phyloP scores from a whole-genome alignment of 2,113 vertebrate genomes.

The Numenius arquata region DNA sequence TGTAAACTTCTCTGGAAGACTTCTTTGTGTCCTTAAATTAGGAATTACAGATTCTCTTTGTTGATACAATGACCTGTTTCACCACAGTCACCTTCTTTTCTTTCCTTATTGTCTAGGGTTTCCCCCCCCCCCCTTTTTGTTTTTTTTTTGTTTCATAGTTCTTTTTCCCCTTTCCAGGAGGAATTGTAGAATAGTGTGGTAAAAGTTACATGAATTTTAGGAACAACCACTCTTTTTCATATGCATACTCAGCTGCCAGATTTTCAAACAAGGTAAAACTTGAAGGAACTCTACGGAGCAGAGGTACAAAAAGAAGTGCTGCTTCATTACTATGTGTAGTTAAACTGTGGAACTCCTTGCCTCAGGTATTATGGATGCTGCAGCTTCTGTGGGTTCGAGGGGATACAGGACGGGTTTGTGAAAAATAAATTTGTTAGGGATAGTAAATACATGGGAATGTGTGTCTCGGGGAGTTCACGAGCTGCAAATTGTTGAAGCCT shows the following conservation, averaged over 20 bases:
- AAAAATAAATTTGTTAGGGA: not conserved
- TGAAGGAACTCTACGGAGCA: not conserved
- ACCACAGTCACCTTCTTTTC: not conserved
- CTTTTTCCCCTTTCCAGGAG: not conserved
- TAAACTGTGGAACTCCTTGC: not conserved
- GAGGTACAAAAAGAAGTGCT: not conserved
- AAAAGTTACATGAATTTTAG: not conserved
- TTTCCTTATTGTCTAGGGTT: not conserved
- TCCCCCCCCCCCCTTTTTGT: no score
- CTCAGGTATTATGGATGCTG: not conserved
- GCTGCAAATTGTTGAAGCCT: not conserved
- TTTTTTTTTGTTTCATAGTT: not conserved
- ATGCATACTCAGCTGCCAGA: not conserved
- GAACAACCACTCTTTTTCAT: not conserved
- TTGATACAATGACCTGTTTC: not conserved
- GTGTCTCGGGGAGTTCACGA: not conserved
- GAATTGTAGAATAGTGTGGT: not conserved
- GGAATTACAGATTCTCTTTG: not conserved
- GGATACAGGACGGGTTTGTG: not conserved
- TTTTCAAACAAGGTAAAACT: not conserved
- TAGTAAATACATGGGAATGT: not conserved
- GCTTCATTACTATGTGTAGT: not conserved
- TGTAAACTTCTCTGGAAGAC: not conserved
- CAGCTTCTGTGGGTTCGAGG: not conserved
- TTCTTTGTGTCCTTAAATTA: conserved; percentile 22